phyloP scores from a whole-genome alignment of 1,140 invertebrate genomes.

The Coelopa frigida region DNA sequence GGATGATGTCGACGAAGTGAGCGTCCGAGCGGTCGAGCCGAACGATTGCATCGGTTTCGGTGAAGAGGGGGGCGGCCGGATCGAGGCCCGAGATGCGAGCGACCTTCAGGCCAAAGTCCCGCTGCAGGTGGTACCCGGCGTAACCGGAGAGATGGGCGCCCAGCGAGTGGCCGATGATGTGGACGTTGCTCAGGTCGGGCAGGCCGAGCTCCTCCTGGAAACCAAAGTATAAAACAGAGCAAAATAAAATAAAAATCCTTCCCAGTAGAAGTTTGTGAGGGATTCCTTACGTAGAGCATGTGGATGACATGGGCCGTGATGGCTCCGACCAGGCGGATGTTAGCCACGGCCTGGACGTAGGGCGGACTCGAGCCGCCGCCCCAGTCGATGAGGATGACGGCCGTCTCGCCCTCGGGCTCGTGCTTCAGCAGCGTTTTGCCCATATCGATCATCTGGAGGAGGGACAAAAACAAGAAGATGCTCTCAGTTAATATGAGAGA shows the following conservation, averaged over 20 bases:
- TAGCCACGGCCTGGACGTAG: slow-evolving; percentile 84
- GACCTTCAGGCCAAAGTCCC: slow-evolving; percentile 57
- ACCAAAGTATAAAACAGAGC: background rate
- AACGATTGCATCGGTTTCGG: slow-evolving; percentile 70
- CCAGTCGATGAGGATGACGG: slow-evolving; percentile 80
- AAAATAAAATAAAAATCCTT: background rate
- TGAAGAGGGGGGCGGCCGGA: slow-evolving; percentile 88
- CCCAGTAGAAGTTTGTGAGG: background rate
- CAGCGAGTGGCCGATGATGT: slow-evolving; percentile 85
- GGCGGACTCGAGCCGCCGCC: slow-evolving; percentile 73
- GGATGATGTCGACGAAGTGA: slow-evolving; percentile 77
- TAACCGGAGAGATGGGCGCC: slow-evolving; percentile 82
- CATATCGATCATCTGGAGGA: slow-evolving; percentile 51
- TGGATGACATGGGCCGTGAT: slow-evolving; percentile 68
- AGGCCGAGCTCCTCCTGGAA: slow-evolving; percentile 49
- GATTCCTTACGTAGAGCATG: slow-evolving; percentile 49
- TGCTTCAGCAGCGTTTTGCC: slow-evolving; percentile 55
- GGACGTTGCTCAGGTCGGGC: slow-evolving; percentile 55
- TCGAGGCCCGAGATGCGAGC: slow-evolving; percentile 71
- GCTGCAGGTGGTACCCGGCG: slow-evolving; percentile 64
- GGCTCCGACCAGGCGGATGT: slow-evolving; percentile 76
- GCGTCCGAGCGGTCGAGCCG: slow-evolving; percentile 79
- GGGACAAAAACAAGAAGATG: slow-evolving; percentile 1
- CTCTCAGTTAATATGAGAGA: background rate
- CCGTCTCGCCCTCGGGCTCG: slow-evolving; percentile 58